Evolutionary conservation across 2,113 vertebrate genomes (phyloP).

Genomic region (Cathartes aura): DNA sequence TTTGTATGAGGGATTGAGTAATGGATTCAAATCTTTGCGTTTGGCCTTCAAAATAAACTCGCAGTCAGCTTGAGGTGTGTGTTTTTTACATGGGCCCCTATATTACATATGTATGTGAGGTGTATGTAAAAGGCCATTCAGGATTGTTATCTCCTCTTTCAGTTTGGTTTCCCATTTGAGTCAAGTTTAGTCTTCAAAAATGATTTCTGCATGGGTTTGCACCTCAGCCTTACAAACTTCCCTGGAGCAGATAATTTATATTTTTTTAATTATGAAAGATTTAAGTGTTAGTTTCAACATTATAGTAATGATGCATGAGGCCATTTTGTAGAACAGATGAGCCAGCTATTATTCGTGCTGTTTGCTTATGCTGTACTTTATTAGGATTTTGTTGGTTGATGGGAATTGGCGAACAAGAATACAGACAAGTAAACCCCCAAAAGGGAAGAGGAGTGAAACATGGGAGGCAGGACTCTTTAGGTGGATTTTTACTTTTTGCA

Average conservation of each 20-base stretch:
- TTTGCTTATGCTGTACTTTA: not conserved
- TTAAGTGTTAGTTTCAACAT: not conserved
- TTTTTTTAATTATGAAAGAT: not conserved
- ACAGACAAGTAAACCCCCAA: not conserved
- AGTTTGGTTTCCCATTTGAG: not conserved
- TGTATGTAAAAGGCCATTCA: not conserved
- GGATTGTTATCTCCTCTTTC: not conserved
- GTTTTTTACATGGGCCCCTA: accelerated
- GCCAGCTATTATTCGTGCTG: not conserved
- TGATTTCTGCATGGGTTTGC: not conserved
- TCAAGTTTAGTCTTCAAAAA: not conserved
- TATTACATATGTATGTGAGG: not conserved
- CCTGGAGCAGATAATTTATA: not conserved
- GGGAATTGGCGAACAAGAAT: not conserved
- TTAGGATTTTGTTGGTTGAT: not conserved
- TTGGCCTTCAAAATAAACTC: not conserved
- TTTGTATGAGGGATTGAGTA: not conserved
- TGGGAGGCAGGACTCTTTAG: not conserved
- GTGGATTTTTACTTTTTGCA: not conserved
- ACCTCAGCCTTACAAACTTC: not conserved
- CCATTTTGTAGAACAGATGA: not conserved
- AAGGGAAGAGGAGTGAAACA: not conserved
- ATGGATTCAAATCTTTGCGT: accelerated
- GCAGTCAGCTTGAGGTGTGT: not conserved
- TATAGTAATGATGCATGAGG: not conserved